Evolutionary conservation across 2,888 invertebrate species (phyloP), one percentile per base, ranked within the genome.

Genomic region (Dendrolimus pini): DNA sequence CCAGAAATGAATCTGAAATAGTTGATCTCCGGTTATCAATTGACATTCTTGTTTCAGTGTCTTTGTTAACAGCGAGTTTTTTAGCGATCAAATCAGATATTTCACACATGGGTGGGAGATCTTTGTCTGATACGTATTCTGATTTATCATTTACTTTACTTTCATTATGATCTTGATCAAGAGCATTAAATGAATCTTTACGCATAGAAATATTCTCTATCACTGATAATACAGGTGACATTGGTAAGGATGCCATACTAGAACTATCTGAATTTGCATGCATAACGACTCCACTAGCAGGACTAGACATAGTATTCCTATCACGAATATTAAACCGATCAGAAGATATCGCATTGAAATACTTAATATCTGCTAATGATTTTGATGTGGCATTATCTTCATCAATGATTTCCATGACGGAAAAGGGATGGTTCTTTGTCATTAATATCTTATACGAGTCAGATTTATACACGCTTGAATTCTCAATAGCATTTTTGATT

Each of bases 181-280:
- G 53, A 59, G 54, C 65, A 18, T 61, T 67, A 7, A 83, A 60
- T 7, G 74, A 60, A 42, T 78, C 80, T 68, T 78, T 82, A 55
- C 69, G 78, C 7, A 89, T 58, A 2, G 86, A 82, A 59, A 90
- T 65, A 59, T 83, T 85, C 74, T 89, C 89, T 6, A 89, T 89
- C 9, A 89, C 72, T 6, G 89, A 89, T 53, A 90, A 63, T 65
- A 86, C 89, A 3, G 89, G 89, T 14, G 89, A 90, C 41, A 78
- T 62, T 0, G 88, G 88, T 18, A 85, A 64, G 1, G 88, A 84
- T 0, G 83, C 60, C 59, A 71, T 84, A 61, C 85, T 89, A 0
- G 85, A 85, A 65, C 78, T 83, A 1, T 72, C 75, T 10, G 47
- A 47, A 47, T 47, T 47, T 30, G 61, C 61, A 13, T 30, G 30